Base-by-base conservation (phyloP, 2,888 invertebrate species). In the Sesia bembeciformis region DNA sequence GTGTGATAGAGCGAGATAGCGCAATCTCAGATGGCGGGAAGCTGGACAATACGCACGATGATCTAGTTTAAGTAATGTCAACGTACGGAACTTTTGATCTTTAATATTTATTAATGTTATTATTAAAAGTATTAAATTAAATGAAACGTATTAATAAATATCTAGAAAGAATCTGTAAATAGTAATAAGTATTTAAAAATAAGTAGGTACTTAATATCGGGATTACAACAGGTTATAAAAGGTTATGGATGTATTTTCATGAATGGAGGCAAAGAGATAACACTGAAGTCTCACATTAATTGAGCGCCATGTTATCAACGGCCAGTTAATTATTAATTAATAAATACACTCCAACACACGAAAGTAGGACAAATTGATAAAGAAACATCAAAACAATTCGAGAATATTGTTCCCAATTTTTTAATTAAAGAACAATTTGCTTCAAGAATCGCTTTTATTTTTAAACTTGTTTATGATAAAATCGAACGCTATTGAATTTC, bases 21-120 rank as follows among this genome's bases (percentile, higher is more conserved):
- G 39, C n/a, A 53, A 55, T 6, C 41, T 38, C 40, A 46, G n/a
- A 49, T 56, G 58, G 58, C 58, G 58, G 56, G 56, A 58, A 58
- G 42, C 7, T 7, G 4, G 4, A 46, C 46, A 46, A 46, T 46
- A 46, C 46, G 4, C 2, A 5, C 7, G 8, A 23, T 8, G 46
- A 23, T 46, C 46, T 46, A 4, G 23, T 46, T 46, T 46, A 3
- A 46, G 46, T 23, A 2, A 23, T 23, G 23, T 23, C 23, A 23
- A 23, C 23, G 23, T 23, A 23, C 23, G 23, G 23, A 23, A 23
- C 23, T 23, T 23, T 23, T 23, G 23, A 23, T 23, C 23, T 23
- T 23, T 23, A 23, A 23, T 23, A 23, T 1, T 23, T 23, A 23
- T 23, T 23, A 23, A 23, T 23, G 23, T 23, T 23, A 23, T 23